Conservation (phyloP, 2,797 vertebrate species). For the Ispidina picta region DNA sequence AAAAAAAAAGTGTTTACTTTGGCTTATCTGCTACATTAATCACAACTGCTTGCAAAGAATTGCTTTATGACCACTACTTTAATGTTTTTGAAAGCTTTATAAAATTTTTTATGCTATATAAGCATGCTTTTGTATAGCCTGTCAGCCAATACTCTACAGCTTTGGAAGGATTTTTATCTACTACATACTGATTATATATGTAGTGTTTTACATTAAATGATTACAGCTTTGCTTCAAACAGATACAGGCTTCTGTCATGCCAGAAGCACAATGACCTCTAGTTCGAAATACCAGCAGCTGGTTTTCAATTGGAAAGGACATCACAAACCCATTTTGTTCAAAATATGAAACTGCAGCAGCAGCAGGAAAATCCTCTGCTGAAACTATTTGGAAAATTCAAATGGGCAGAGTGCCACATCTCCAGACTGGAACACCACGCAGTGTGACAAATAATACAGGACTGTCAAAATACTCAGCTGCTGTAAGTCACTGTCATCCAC, state of each 20-base stretch:
- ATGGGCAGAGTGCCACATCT: background rate
- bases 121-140: background rate
- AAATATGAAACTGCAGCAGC: background rate
- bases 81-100: background rate
- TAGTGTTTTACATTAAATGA: background rate
- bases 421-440: background rate
- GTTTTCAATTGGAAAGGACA: background rate
- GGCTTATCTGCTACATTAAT: background rate
- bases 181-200: background rate
- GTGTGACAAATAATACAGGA: background rate
- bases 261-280: background rate
- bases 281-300: background rate
- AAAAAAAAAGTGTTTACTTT: background rate
- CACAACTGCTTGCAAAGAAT: constrained; percentile 10
- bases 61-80: background rate
- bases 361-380: background rate
- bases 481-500: background rate
- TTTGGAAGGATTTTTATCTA: constrained; percentile 13
- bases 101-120: background rate
- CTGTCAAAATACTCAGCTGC: background rate
- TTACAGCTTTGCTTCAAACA: constrained; percentile 10
- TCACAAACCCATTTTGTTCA: background rate
- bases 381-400: constrained; percentile 4
- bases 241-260: background rate
- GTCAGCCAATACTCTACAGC: background rate